Evolutionary conservation across 2,797 vertebrate species (phyloP).

Genomic region (Hyperoplus immaculatus): DNA sequence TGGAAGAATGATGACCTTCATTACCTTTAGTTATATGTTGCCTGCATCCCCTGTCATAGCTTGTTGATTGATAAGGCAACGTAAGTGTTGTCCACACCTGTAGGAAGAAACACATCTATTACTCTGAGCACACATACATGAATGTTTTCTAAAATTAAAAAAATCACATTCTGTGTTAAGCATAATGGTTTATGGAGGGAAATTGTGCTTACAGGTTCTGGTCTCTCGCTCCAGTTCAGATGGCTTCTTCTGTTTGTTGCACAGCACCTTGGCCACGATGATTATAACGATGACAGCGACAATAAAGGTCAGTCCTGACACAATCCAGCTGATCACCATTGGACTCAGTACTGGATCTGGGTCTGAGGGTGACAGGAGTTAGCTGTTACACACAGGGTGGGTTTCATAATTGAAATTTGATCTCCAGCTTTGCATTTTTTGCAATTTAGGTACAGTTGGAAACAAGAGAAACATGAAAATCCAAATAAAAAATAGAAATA

Average conservation of each 20-base stretch:
- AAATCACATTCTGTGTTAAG: not conserved
- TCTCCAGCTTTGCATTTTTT: not conserved
- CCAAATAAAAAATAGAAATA: not conserved
- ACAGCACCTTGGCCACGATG: constrained; percentile 81
- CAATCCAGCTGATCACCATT: constrained; percentile 86
- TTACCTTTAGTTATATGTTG: constrained; percentile 59
- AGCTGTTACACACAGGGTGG: not conserved
- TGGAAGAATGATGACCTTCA: not conserved
- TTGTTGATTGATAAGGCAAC: constrained; percentile 85
- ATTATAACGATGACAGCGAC: constrained; percentile 81
- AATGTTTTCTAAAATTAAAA: not conserved
- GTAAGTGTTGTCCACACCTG: constrained; percentile 89
- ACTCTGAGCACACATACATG: not conserved
- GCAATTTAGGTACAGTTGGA: not conserved
- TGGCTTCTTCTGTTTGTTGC: constrained; percentile 82
- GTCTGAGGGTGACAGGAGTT: constrained; percentile 63
- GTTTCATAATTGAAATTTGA: not conserved
- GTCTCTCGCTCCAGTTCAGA: constrained; percentile 85
- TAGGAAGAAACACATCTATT: constrained; percentile 33
- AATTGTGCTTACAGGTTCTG: constrained; percentile 82
- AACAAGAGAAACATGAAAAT: not conserved
- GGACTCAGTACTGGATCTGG: constrained; percentile 84
- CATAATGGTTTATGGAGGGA: not conserved
- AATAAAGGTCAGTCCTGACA: constrained; percentile 83
- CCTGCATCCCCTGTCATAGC: constrained; percentile 63